Percentiles rank a stretch among this genome's conserved stretches.
Conservation (phyloP, 2,113 vertebrate species). For the Pangasianodon hypophthalmus region DNA sequence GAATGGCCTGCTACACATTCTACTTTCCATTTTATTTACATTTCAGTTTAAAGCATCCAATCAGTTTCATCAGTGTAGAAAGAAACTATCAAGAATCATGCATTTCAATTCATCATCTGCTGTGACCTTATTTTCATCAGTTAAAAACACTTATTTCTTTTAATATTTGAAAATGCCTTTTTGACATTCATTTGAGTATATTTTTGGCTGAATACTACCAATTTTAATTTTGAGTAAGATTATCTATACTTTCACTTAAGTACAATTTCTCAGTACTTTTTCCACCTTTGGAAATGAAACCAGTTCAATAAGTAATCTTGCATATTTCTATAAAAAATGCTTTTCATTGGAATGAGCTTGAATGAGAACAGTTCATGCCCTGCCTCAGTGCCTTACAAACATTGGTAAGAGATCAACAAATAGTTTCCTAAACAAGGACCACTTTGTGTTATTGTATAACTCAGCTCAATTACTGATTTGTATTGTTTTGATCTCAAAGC, state of each 20-base stretch:
- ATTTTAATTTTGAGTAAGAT: neutral
- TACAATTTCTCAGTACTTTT: neutral
- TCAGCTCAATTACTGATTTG: neutral
- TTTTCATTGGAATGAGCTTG: constrained; percentile 11
- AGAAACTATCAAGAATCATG: neutral
- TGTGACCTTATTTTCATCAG: neutral
- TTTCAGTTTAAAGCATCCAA: neutral
- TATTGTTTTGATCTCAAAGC: constrained; percentile 29
- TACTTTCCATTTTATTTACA: neutral
- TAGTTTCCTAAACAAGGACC: constrained; percentile 22
- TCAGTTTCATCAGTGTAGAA: neutral
- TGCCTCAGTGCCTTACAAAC: constrained; percentile 30
- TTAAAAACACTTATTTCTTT: neutral
- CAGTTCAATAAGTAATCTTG: neutral
- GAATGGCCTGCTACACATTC: neutral
- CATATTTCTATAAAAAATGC: neutral
- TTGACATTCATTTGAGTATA: neutral
- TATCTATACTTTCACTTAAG: neutral
- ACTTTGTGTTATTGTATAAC: constrained; percentile 15
- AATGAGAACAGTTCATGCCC: constrained; percentile 6
- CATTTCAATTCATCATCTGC: neutral
- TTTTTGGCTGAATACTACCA: neutral
- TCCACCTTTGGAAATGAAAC: neutral
- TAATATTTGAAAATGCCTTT: neutral
- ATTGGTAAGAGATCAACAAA: constrained; percentile 21